Evolutionary conservation across 2,888 invertebrate species (phyloP).

Genomic region (Spatulosminthurus flaviceps): DNA sequence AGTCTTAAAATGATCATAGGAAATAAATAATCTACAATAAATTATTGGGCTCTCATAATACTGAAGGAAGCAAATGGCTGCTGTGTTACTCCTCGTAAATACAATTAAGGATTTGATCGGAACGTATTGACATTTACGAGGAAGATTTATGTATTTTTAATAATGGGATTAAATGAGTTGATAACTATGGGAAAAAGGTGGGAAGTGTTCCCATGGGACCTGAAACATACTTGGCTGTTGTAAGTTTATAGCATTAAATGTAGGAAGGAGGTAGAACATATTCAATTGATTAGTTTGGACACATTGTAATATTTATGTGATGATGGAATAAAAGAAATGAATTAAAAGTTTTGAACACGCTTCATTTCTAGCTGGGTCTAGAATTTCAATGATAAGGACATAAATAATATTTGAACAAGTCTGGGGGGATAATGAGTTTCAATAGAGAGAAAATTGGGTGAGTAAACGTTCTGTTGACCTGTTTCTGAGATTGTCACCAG

Average conservation of each 20-base stretch:
- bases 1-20: too few relatives aligned
- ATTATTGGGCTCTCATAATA: too few relatives aligned
- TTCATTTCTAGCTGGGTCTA: background rate
- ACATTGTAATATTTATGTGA: background rate
- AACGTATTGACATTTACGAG: too few relatives aligned
- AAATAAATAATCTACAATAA: too few relatives aligned
- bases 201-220: too few relatives aligned
- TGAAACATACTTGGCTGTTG: too few relatives aligned
- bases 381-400: conserved; percentile 15
- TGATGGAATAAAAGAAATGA: conserved; percentile 11
- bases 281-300: conserved; percentile 26
- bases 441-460: conserved; percentile 10
- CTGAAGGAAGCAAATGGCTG: background rate
- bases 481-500: conserved; percentile 34
- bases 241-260: background rate
- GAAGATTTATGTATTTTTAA: too few relatives aligned
- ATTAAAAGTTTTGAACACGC: conserved; percentile 2
- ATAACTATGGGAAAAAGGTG: too few relatives aligned
- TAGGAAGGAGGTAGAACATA: background rate
- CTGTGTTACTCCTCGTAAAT: conserved; percentile 23
- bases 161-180: too few relatives aligned
- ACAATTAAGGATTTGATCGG: too few relatives aligned
- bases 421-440: background rate
- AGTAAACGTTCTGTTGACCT: conserved; percentile 32
- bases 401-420: conserved; percentile 15